Percentiles rank a stretch among this genome's conserved stretches.
These are phyloP conservation scores for Epirrhoe alternata DNA, from an alignment of 2,888 invertebrate species.

Conservation along the genomic window DNA sequence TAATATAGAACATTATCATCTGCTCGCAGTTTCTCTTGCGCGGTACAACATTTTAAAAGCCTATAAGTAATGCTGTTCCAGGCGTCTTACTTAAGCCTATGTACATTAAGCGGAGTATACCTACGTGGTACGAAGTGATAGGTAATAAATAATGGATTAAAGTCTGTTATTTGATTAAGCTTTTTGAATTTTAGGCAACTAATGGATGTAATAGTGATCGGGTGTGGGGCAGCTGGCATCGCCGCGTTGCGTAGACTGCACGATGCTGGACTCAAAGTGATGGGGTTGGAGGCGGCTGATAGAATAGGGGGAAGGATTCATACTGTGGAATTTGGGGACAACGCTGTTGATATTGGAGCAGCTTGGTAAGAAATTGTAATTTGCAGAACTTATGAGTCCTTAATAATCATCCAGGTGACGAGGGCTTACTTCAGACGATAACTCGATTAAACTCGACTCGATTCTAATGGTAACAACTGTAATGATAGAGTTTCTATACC, in stretches of 20 bases:
- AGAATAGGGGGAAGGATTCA: constrained; percentile 87
- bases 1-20: too few relatives aligned
- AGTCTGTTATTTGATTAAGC: too few relatives aligned
- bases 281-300: constrained; percentile 86
- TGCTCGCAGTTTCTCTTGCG: too few relatives aligned
- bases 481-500: too few relatives aligned
- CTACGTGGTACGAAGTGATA: neutral
- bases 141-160: too few relatives aligned
- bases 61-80: too few relatives aligned
- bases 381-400: neutral
- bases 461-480: too few relatives aligned
- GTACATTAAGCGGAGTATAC: neutral
- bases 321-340: constrained; percentile 81
- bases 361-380: constrained; percentile 85
- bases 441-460: too few relatives aligned
- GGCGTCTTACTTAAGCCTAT: too few relatives aligned
- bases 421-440: too few relatives aligned
- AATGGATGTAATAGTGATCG: constrained; percentile 84
- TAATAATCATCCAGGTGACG: too few relatives aligned
- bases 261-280: constrained; percentile 74
- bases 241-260: constrained; percentile 78
- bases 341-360: constrained; percentile 89
- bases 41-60: too few relatives aligned
- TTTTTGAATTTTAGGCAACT: constrained; percentile 57
- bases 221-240: constrained; percentile 85